Evolutionary conservation across 2,888 invertebrate species (phyloP).

Genomic region (Drosophila flavopinicola): DNA sequence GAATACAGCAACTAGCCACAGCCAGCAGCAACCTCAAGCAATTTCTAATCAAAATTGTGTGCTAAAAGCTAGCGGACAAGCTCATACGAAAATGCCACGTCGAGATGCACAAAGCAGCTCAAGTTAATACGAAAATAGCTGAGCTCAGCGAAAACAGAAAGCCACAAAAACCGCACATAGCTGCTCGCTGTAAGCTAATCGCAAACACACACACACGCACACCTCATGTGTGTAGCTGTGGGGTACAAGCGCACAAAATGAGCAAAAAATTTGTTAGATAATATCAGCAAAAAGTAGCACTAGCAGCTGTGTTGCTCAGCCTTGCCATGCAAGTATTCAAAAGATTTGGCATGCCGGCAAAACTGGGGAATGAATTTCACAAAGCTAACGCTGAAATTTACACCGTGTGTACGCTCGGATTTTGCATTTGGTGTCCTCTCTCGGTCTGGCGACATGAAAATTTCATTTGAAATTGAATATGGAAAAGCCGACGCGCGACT

Average conservation of each 20-base stretch:
- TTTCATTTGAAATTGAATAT: slow-evolving; percentile 77
- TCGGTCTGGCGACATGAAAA: slow-evolving; percentile 57
- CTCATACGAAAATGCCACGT: slow-evolving; percentile 52
- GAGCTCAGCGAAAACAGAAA: slow-evolving; percentile 37
- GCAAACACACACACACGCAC: slow-evolving; percentile 17
- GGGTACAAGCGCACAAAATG: slow-evolving; percentile 2
- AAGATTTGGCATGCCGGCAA: slow-evolving; percentile 50
- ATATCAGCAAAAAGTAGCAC: slow-evolving; percentile 15
- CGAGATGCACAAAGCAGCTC: slow-evolving; percentile 61
- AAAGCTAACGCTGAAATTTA: slow-evolving; percentile 60
- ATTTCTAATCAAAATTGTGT: slow-evolving; percentile 64
- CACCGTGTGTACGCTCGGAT: slow-evolving; percentile 29
- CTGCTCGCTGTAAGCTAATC: slow-evolving; percentile 37
- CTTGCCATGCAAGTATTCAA: slow-evolving; percentile 53
- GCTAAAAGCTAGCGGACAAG: slow-evolving; percentile 31
- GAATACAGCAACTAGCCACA: slow-evolving; percentile 2
- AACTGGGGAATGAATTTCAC: slow-evolving; percentile 50
- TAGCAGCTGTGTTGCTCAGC: slow-evolving; percentile 20
- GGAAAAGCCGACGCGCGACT: slow-evolving; percentile 46
- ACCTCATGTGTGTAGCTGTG: too few relatives aligned
- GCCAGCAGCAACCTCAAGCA: slow-evolving; percentile 42
- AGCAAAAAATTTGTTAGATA: slow-evolving; percentile 25
- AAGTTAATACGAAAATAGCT: slow-evolving; percentile 69
- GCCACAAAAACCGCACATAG: slow-evolving; percentile 63
- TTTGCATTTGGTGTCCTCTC: background rate